Percentiles rank a stretch among this genome's conserved stretches.
Evolutionary conservation across 35 echinoderm and acorn worm species (phyloP).

Genomic region (Ptychodera flava): DNA sequence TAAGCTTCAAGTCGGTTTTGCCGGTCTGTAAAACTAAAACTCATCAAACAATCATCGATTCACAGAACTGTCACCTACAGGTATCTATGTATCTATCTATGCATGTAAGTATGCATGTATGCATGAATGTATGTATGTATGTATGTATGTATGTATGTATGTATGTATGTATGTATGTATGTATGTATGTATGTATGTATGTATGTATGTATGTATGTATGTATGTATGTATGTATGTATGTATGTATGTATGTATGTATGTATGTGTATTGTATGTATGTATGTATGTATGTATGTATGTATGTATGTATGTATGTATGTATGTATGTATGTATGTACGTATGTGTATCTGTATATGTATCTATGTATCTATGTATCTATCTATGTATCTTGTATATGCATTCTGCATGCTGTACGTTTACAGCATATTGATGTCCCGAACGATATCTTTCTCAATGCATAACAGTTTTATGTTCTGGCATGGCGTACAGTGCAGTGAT

Average conservation of each 20-base stretch:
- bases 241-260: slow-evolving; percentile 2
- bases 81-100: not conserved
- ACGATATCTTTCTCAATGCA: no score
- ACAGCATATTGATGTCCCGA: no score
- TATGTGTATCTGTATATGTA: no score
- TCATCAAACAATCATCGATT: not conserved
- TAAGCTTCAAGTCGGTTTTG: not conserved
- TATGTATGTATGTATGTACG: no score
- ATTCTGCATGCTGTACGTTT: no score
- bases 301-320: no score
- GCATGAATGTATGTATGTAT: not conserved
- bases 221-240: not conserved
- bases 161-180: not conserved
- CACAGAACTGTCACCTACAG: not conserved
- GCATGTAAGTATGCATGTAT: not conserved
- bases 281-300: slow-evolving; percentile 2
- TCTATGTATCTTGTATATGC: no score
- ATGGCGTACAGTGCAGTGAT: no score
- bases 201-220: not conserved
- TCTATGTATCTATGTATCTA: no score
- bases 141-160: not conserved
- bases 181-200: not conserved
- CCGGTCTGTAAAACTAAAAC: no score
- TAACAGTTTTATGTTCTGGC: no score
- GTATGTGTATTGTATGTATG: not conserved